Percentiles rank a stretch among this genome's conserved stretches.
Conservation (phyloP, 1,140 invertebrate species). For the Anastrepha ludens region DNA sequence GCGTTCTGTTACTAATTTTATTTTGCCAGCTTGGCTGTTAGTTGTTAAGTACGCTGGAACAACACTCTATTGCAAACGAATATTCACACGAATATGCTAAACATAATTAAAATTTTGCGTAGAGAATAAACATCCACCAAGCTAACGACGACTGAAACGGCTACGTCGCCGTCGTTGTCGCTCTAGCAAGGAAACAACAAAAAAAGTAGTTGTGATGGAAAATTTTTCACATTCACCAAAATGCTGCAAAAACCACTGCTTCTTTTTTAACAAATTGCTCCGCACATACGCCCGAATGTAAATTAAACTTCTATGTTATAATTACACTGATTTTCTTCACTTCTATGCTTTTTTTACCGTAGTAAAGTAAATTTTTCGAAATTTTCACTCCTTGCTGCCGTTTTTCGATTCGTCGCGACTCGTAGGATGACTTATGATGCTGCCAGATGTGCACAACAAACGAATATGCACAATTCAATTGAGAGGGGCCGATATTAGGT, state of each 20-base stretch:
- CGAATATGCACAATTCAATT: neutral
- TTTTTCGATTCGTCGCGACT: slow-evolving; percentile 45
- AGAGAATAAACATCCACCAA: neutral
- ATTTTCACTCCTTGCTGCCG: slow-evolving; percentile 40
- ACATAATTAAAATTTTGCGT: neutral
- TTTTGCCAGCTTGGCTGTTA: slow-evolving; percentile 28
- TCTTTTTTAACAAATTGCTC: neutral
- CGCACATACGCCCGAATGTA: neutral
- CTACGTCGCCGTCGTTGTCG: slow-evolving; percentile 11
- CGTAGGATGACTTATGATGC: slow-evolving; percentile 34
- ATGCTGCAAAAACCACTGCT: neutral
- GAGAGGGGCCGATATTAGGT: neutral
- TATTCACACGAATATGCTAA: slow-evolving; percentile 1
- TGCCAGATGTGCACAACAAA: neutral
- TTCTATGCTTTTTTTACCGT: slow-evolving; percentile 28
- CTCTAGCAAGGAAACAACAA: slow-evolving; percentile 49
- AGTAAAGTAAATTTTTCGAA: slow-evolving; percentile 43
- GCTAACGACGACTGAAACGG: neutral
- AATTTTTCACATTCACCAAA: slow-evolving; percentile 45
- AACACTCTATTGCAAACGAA: neutral
- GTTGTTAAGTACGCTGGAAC: too few relatives aligned
- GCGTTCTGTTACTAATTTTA: neutral
- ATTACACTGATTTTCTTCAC: slow-evolving; percentile 26
- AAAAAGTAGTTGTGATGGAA: slow-evolving; percentile 29
- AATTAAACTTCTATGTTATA: neutral